A percentile compares a stretch with the other conserved stretches of the same genome.
These are phyloP conservation scores for Saturnia japonica DNA, from an alignment of 2,888 invertebrate genomes.

Conservation along the genomic window DNA sequence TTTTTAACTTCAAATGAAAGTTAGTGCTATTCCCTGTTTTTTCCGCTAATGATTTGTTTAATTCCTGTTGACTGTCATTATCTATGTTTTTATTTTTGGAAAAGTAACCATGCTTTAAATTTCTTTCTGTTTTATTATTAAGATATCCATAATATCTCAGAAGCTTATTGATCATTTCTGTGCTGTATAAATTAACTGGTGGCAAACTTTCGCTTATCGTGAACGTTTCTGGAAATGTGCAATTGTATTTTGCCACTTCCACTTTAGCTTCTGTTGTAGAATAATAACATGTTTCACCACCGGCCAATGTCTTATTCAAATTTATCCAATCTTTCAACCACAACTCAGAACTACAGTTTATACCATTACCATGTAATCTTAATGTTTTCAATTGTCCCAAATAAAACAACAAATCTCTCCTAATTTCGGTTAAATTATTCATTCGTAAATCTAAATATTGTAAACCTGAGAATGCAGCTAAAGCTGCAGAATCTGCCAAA, in stretches of 20 bases:
- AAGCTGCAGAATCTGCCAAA: conserved; percentile 86
- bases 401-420: conserved; percentile 85
- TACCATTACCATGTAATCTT: conserved; percentile 85
- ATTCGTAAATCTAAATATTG: conserved; percentile 87
- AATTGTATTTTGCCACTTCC: conserved; percentile 73
- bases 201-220: conserved; percentile 77
- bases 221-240: conserved; percentile 77
- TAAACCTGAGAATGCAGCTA: conserved; percentile 87
- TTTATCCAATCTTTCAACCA: conserved; percentile 87
- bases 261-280: conserved; percentile 69
- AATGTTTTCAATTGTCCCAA: conserved; percentile 86
- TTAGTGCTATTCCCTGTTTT: conserved; percentile 29
- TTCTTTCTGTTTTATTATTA: conserved; percentile 72
- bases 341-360: conserved; percentile 85
- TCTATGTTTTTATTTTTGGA: conserved; percentile 40
- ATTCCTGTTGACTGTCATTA: conserved; percentile 25
- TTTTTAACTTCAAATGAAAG: conserved; percentile 34
- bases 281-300: conserved; percentile 71
- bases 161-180: conserved; percentile 78
- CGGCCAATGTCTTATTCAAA: conserved; percentile 66
- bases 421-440: conserved; percentile 79
- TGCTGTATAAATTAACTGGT: conserved; percentile 76
- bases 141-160: conserved; percentile 73
- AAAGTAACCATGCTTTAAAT: conserved; percentile 45
- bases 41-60: conserved; percentile 20